Evolutionary conservation across 2,888 invertebrate species (phyloP).

Genomic region (Ichneumoninae sp.): DNA sequence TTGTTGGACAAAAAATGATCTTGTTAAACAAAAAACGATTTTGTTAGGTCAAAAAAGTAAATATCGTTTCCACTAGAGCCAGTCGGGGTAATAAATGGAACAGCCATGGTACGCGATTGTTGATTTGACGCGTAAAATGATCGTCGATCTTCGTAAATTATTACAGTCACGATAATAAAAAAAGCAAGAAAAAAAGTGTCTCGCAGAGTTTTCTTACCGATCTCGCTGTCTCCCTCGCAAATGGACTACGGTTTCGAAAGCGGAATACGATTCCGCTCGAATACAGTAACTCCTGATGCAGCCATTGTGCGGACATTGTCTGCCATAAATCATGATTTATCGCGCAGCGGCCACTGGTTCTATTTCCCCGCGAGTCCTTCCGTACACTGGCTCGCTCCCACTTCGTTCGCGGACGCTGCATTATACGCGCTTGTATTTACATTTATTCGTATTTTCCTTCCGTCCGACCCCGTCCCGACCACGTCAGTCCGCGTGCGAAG

Average conservation of each 20-base stretch:
- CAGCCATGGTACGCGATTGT: neutral
- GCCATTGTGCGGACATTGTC: conserved; percentile 25
- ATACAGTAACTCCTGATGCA: neutral
- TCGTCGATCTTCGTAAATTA: neutral
- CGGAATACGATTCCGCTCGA: conserved; percentile 31
- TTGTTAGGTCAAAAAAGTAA: too few relatives aligned
- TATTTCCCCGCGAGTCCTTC: neutral
- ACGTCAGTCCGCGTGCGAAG: neutral
- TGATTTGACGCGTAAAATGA: neutral
- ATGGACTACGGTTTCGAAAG: conserved; percentile 1
- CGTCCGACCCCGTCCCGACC: neutral
- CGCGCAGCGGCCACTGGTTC: conserved; percentile 14
- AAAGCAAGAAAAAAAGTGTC: neutral
- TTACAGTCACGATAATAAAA: neutral
- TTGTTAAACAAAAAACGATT: too few relatives aligned
- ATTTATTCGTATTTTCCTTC: conserved; percentile 9
- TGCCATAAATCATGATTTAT: conserved; percentile 44
- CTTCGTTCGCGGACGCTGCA: neutral
- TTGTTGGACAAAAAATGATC: too few relatives aligned
- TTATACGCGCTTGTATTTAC: conserved; percentile 1
- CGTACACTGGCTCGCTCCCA: neutral
- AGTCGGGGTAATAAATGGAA: too few relatives aligned
- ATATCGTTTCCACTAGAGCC: too few relatives aligned
- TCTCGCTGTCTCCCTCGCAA: neutral
- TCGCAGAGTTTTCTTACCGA: neutral